Base-by-base conservation (phyloP, 2,797 vertebrate species). In the Trachurus trachurus region DNA sequence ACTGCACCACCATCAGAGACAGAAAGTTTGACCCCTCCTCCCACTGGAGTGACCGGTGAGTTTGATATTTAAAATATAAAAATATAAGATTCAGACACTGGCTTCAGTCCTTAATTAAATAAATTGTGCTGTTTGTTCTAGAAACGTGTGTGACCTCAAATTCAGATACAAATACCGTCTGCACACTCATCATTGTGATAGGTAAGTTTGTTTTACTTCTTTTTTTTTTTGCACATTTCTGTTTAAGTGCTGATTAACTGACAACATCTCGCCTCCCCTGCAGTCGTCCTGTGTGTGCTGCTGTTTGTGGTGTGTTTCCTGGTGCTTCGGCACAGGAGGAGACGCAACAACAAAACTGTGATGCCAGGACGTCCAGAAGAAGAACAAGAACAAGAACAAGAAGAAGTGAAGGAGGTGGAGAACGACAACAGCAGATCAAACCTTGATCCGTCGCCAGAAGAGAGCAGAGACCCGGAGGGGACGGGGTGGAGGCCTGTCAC, bases 211-310 rank as follows among this genome's bases (percentile, higher is more conserved):
- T 0, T 11, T 12, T n/a, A 26, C 26, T 62, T 12, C 26, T 62
- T 12, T 22, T 29, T 9, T 16, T 17, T 22, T 34, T 34, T 11
- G 4, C 6, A 50, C 4, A 15, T 62, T 37, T 56, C 15, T 4
- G 4, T 73, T 50, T 31, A 2, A 22, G n/a, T 26, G 7, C 1
- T 37, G 0, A 2, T 31, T 19, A 2, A 16, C n/a, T 10, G 6
- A n/a, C 56, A 2, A 19, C 10, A 5, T 4, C 15, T 2, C 54
- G 2, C n/a, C 26, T 15, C 9, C 0, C 60, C 84, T 89, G 76
- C 90, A 94, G 95, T 59, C 47, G 67, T 91, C 1, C 74, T 96
- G 71, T 88, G 89, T 54, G 58, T 47, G 65, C 82, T 95, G 74
- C 88, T 93, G 40, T 52, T 78, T 8, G 65, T 74, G 11, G 67